These are phyloP conservation scores for Aegithalos caudatus DNA, from an alignment of 2,113 vertebrate species.

Conservation along the genomic window DNA sequence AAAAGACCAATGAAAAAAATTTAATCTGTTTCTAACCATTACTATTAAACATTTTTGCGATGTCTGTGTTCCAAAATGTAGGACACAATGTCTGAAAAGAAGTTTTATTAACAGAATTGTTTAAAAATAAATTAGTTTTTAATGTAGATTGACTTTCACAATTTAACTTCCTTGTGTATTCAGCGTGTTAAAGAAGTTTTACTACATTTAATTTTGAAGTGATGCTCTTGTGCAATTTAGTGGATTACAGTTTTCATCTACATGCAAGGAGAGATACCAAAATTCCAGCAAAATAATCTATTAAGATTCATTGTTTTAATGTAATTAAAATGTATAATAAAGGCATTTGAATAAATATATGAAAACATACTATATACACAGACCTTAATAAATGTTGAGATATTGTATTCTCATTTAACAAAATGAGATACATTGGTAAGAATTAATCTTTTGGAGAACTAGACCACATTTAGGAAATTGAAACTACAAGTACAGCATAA, in stretches of 20 bases:
- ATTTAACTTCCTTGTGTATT: background rate
- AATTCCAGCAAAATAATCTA: background rate
- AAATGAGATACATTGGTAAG: background rate
- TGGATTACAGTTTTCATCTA: background rate
- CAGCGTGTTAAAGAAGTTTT: background rate
- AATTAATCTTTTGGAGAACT: background rate
- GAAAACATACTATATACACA: background rate
- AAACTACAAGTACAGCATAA: background rate
- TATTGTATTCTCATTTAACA: background rate
- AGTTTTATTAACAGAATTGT: background rate
- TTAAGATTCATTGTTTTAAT: background rate
- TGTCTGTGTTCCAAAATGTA: background rate
- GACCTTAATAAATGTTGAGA: background rate
- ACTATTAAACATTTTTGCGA: background rate
- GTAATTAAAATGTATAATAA: background rate
- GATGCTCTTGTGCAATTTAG: background rate
- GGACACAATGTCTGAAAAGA: background rate
- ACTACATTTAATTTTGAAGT: background rate
- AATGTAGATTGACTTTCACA: background rate
- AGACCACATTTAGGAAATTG: background rate
- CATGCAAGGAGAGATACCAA: background rate
- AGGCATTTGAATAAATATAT: background rate
- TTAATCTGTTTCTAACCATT: background rate
- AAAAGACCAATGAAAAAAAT: background rate
- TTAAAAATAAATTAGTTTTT: background rate